These are phyloP conservation scores for Melanaphis sacchari DNA, from an alignment of 1,140 invertebrate species.

Conservation along the genomic window DNA sequence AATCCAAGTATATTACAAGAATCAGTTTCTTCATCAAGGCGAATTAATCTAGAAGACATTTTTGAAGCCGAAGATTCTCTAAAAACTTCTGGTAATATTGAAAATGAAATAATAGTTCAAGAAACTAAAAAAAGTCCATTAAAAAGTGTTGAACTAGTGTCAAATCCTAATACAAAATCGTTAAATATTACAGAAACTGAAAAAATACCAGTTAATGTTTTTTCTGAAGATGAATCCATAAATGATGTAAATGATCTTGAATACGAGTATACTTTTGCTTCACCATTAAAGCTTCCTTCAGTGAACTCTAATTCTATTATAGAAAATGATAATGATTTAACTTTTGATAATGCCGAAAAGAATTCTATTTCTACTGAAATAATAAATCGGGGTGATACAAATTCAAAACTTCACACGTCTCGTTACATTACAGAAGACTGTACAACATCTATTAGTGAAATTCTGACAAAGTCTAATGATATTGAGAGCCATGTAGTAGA, in stretches of 20 bases:
- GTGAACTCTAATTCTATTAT: not conserved
- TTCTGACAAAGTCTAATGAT: not conserved
- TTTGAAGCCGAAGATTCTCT: constrained; percentile 52
- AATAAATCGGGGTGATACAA: not conserved
- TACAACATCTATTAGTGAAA: not conserved
- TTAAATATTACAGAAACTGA: not conserved
- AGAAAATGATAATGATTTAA: not conserved
- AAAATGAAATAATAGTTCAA: not conserved
- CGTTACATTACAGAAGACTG: not conserved
- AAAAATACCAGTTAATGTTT: not conserved
- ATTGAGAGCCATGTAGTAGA: not conserved
- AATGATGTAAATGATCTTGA: not conserved
- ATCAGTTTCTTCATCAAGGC: not conserved
- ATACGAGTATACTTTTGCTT: not conserved
- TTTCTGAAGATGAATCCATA: not conserved
- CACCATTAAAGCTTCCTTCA: not conserved
- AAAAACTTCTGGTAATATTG: not conserved
- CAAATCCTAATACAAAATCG: not conserved
- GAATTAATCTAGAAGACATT: constrained; percentile 36
- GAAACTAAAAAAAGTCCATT: not conserved
- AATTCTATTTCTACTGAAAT: not conserved
- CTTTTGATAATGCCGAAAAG: not conserved
- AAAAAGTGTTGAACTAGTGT: not conserved
- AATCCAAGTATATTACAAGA: not conserved
- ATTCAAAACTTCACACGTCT: not conserved